phyloP scores from a whole-genome alignment of 1,140 invertebrate genomes.

The Epicauta chinensis region DNA sequence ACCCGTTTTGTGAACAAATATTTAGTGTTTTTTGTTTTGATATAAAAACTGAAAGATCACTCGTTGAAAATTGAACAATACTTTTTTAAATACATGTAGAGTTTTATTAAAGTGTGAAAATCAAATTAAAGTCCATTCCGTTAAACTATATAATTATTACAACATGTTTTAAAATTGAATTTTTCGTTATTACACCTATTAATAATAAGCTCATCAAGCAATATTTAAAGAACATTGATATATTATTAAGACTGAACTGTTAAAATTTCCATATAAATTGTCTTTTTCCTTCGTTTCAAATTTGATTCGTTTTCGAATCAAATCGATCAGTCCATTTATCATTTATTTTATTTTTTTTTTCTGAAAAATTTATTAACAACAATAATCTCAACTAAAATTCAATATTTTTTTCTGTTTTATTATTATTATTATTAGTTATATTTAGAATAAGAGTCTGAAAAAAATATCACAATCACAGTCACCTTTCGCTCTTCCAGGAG shows the following conservation, averaged over 20 bases:
- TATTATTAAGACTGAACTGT: slow-evolving; percentile 22
- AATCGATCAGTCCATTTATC: slow-evolving; percentile 26
- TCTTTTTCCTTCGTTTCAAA: too few relatives aligned
- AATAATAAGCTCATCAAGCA: slow-evolving; percentile 29
- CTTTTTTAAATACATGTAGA: too few relatives aligned
- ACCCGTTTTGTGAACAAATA: too few relatives aligned
- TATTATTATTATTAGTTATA: slow-evolving; percentile 3
- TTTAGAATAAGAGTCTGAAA: slow-evolving; percentile 24
- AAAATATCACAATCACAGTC: slow-evolving; percentile 31
- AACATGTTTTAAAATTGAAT: not conserved
- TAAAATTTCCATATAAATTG: slow-evolving; percentile 5
- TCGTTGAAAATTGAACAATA: too few relatives aligned
- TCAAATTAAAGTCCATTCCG: not conserved
- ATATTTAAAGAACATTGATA: slow-evolving; percentile 29
- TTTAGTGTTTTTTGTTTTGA: too few relatives aligned
- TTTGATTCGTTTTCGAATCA: slow-evolving; percentile 22
- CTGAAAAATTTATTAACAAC: slow-evolving; percentile 8
- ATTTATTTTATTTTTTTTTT: slow-evolving; percentile 11
- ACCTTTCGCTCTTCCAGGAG: slow-evolving; percentile 4
- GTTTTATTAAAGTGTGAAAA: too few relatives aligned
- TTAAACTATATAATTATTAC: slow-evolving; percentile 3
- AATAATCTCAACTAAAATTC: slow-evolving; percentile 26
- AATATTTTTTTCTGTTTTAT: too few relatives aligned
- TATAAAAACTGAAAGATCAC: slow-evolving; percentile 9
- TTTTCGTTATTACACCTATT: slow-evolving; percentile 20